Evolutionary conservation across 2,888 invertebrate genomes (phyloP).

Genomic region (Melanophora roralis): DNA sequence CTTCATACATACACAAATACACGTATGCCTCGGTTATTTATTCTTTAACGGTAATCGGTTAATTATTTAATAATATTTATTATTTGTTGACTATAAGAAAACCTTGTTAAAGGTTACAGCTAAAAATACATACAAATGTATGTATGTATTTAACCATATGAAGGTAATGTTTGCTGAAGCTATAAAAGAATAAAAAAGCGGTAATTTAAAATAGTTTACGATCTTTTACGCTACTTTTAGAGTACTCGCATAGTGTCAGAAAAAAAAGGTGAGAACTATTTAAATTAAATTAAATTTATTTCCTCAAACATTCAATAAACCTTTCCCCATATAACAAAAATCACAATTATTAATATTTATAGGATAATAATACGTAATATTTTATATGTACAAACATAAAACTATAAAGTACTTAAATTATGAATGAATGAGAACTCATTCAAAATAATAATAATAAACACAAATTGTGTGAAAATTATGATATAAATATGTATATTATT

Average conservation of each 20-base stretch:
- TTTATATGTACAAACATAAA: slow-evolving; percentile 10
- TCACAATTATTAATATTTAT: slow-evolving; percentile 40
- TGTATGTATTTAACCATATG: too few species aligned
- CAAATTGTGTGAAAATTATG: slow-evolving; percentile 14
- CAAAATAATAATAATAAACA: background rate
- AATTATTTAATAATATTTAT: slow-evolving; percentile 61
- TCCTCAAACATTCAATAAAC: slow-evolving; percentile 14
- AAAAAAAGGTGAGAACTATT: slow-evolving; percentile 15
- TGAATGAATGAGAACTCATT: slow-evolving; percentile 29
- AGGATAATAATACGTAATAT: slow-evolving; percentile 36
- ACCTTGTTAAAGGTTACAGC: slow-evolving; percentile 45
- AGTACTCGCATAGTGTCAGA: background rate
- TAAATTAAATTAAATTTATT: background rate
- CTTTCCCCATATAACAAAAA: background rate
- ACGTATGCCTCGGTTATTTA: background rate
- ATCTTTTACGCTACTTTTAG: background rate
- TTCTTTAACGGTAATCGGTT: slow-evolving; percentile 39
- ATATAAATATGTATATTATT: slow-evolving; percentile 24
- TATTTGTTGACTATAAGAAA: slow-evolving; percentile 57
- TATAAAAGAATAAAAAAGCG: slow-evolving; percentile 38
- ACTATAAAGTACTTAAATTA: slow-evolving; percentile 42
- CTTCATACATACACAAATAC: background rate
- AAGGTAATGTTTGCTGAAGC: slow-evolving; percentile 21
- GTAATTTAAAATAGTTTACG: slow-evolving; percentile 40
- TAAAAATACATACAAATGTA: slow-evolving; percentile 11